phyloP scores from a whole-genome alignment of 2,888 invertebrate genomes.

The Netelia melanura region DNA sequence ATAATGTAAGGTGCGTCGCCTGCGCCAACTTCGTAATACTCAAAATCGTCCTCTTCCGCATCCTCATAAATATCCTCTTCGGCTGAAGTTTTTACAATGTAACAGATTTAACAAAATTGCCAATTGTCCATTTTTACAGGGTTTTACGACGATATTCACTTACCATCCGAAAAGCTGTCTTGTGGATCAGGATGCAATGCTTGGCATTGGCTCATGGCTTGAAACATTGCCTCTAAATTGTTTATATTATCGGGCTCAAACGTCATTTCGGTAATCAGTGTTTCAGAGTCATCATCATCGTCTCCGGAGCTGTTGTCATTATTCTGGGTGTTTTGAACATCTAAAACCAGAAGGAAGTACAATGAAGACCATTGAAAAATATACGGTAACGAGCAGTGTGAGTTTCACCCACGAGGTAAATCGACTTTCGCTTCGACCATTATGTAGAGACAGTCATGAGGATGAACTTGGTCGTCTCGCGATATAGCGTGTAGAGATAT shows the following conservation, averaged over 20 bases:
- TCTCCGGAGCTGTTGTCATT: constrained; percentile 80
- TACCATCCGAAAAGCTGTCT: constrained; percentile 86
- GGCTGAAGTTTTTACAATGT: constrained; percentile 74
- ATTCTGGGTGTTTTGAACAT: constrained; percentile 51
- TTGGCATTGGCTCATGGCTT: constrained; percentile 92
- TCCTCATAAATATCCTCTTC: constrained; percentile 86
- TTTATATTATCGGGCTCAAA: constrained; percentile 89
- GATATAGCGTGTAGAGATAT: constrained; percentile 92
- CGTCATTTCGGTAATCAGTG: constrained; percentile 89
- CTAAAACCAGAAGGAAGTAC: constrained; percentile 24
- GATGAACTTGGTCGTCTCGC: constrained; percentile 88
- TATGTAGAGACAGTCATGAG: constrained; percentile 90
- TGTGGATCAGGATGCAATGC: constrained; percentile 92
- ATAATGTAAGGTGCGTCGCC: constrained; percentile 83
- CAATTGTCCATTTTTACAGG: not conserved
- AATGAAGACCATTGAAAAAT: not conserved
- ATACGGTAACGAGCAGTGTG: not conserved
- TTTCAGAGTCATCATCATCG: constrained; percentile 86
- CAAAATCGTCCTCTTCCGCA: constrained; percentile 84
- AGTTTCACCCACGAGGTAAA: constrained; percentile 85
- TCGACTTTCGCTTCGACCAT: constrained; percentile 90
- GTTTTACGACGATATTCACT: constrained; percentile 18
- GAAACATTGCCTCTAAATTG: constrained; percentile 89
- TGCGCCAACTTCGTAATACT: constrained; percentile 85
- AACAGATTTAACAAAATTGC: not conserved